Conservation (phyloP, 2,888 invertebrate species). For the Hypolimnas misippus region DNA sequence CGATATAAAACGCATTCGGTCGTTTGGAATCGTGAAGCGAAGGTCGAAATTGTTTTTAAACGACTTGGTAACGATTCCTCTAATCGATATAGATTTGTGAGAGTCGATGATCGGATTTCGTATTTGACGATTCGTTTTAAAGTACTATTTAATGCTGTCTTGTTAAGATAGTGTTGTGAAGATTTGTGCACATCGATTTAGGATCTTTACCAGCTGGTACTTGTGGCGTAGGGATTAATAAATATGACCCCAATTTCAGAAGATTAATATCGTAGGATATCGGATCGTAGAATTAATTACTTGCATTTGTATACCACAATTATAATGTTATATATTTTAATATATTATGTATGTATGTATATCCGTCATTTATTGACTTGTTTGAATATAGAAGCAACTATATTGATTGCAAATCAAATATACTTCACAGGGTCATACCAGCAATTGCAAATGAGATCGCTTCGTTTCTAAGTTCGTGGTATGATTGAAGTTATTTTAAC, state of each 20-base stretch:
- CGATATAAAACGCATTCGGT: slow-evolving; percentile 34
- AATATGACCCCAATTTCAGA: neutral
- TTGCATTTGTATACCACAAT: too few relatives aligned
- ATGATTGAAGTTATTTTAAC: too few relatives aligned
- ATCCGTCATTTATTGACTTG: too few relatives aligned
- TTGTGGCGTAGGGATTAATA: neutral
- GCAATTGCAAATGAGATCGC: too few relatives aligned
- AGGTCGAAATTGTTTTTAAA: slow-evolving; percentile 37
- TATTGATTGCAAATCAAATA: too few relatives aligned
- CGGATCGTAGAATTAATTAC: too few relatives aligned
- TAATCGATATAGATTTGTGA: slow-evolving; percentile 28
- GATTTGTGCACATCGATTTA: neutral
- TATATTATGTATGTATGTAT: too few relatives aligned
- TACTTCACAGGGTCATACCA: too few relatives aligned
- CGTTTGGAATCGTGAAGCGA: slow-evolving; percentile 16
- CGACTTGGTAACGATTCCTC: slow-evolving; percentile 28
- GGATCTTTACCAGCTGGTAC: too few relatives aligned
- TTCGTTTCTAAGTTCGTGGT: too few relatives aligned
- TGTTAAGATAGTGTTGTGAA: neutral
- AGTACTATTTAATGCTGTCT: neutral
- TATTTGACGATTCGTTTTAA: slow-evolving; percentile 10
- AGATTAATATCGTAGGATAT: neutral
- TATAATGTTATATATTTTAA: too few relatives aligned
- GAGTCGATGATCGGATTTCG: slow-evolving; percentile 1
- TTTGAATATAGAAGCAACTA: too few relatives aligned